Base-by-base conservation (phyloP, 2,888 invertebrate species). In the Callosobruchus maculatus region DNA sequence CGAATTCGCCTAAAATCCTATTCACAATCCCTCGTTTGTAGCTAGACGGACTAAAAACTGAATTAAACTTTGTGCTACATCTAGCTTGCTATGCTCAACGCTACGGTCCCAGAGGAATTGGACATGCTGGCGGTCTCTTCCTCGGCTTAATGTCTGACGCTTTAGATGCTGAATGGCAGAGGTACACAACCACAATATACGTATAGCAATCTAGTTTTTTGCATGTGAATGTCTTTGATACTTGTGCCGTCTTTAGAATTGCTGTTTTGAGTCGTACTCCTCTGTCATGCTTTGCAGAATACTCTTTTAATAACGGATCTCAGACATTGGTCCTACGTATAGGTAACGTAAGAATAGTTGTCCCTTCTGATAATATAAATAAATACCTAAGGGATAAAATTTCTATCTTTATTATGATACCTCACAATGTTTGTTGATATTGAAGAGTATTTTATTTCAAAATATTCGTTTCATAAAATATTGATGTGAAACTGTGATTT, bases 81-180 rank as follows among this genome's bases (percentile, higher is more conserved):
- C 87, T 90, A 95, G 95, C 95, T 90, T 98, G 97, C 92, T 97
- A 98, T 92, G 96, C 96, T 87, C 95, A 96, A 90, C 95, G 93
- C 90, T 97, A 94, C 91, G 97, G 97, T 83, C 96, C 97, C 83
- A 94, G 97, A 89, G 96, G 96, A 87, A 93, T 97, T 89, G 97
- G 97, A 86, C 96, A 95, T 89, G 95, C 96, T 84, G 95, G 96
- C 86, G 95, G 96, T 87, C 92, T 92, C 83, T 93, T 93, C 88
- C 90, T 94, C 87, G 95, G 94, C 86, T 92, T 95, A 87, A 94
- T 93, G 92, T 94, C 93, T 89, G 95, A 95, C 90, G 91, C 94
- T 89, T 93, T 89, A 90, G 94, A 95, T 89, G 85, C 88, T 85
- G 92, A 92, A 86, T 91, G 92, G 91, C 92, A 93, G 89, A 93